These are phyloP conservation scores for Echinops telfairi DNA, from an alignment of 2,113 vertebrate species.

Conservation along the genomic window DNA sequence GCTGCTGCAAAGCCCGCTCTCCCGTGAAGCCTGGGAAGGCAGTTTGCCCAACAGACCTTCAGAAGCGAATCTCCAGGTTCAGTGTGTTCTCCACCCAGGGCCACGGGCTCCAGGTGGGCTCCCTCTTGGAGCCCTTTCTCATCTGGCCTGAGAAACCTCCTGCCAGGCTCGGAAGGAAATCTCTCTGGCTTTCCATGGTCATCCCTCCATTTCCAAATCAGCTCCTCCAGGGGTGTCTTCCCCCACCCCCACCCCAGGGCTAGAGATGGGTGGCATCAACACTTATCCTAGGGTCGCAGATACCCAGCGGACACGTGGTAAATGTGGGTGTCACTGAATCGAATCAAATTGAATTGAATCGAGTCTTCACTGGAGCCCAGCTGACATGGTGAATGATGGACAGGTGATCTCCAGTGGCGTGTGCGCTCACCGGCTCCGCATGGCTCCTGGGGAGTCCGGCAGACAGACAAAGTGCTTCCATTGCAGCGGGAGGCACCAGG, in stretches of 20 bases:
- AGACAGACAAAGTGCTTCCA: slow-evolving; percentile 22
- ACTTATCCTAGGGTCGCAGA: not conserved
- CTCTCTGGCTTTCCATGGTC: not conserved
- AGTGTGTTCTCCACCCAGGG: not conserved
- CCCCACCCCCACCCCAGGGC: not conserved
- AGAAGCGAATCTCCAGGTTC: not conserved
- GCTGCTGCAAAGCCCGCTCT: not conserved
- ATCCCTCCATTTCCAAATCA: not conserved
- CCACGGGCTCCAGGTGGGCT: not conserved
- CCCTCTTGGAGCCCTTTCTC: not conserved
- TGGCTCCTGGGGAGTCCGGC: not conserved
- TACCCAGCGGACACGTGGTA: not conserved
- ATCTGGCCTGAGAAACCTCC: not conserved
- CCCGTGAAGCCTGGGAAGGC: not conserved
- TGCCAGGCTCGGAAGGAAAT: not conserved
- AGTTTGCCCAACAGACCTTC: not conserved
- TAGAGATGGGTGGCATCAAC: not conserved
- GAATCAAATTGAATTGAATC: slow-evolving; percentile 5
- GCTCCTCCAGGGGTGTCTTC: not conserved
- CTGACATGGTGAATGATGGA: slow-evolving; percentile 33
- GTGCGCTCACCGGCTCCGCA: not conserved
- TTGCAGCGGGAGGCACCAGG: slow-evolving; percentile 62
- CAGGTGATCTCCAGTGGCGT: slow-evolving; percentile 1
- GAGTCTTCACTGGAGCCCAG: not conserved
- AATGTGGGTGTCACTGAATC: not conserved